Base-by-base conservation (phyloP, 1,140 invertebrate genomes). In the Drosophila murphyi region DNA sequence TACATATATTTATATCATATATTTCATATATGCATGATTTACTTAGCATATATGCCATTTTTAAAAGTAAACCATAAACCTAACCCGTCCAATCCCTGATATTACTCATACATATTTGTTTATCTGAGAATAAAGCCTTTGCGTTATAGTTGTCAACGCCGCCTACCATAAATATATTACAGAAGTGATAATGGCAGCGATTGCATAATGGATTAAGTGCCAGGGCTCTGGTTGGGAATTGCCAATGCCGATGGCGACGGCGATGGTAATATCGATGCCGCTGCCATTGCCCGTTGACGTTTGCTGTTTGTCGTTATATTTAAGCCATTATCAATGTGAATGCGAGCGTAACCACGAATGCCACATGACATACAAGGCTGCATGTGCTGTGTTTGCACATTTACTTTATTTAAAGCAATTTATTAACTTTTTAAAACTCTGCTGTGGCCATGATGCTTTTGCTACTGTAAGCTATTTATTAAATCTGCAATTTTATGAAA, bases 241-340 rank as follows among this genome's bases (percentile, higher is more conserved):
- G 37, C 31, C 28, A n/a, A 20, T 57, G 45, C 52, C 39, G 20
- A 39, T 65, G 55, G 31, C 41, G 43, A 43, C 51, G 48, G 3
- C 10, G 10, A 3, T 32, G 5, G 1, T 20, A 12, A 28, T 48
- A 20, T 20, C 4, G 34, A 20, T 56, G 32, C 3, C 6, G 43
- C 20, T 51, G 74, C 29, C 37, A 59, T 59, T 68, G 70, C 43
- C 43, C 80, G 63, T 56, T 75, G 72, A 70, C 72, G 59, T 77
- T 77, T 75, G 70, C 75, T 71, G 60, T 64, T 80, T 79, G 81
- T 64, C 73, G 64, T 72, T 67, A 51, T 73, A 69, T 70, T 88
- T 83, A 89, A 88, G 69, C 80, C 74, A 78, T 89, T 89, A 88
- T 89, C 85, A 85, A 89, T 78, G 80, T 60, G 62, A 69, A 59